Evolutionary conservation across 2,888 invertebrate genomes (phyloP), one percentile per base, ranked within the genome.

Genomic region (Belgica antarctica): DNA sequence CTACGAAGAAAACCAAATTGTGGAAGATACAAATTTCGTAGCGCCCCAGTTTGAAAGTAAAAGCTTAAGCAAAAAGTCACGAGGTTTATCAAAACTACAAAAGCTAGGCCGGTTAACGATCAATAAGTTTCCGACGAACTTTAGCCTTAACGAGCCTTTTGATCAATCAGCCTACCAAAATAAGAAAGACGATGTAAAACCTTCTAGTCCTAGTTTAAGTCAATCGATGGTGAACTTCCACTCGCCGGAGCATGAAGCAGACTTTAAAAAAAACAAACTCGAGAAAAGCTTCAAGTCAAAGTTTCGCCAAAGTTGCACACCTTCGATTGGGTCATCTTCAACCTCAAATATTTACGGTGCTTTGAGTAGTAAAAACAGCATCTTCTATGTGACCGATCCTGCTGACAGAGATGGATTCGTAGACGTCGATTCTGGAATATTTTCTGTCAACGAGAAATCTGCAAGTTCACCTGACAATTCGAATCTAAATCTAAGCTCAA

Each of bases 371-470:
- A 84, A 86, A 0, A 85, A 86, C 73, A 89, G 89, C 62, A 89
- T 88, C 0, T 89, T 89, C 77, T 89, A 89, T 75, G 77, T 89
- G 74, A 87, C 87, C 62, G 86, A 88, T 73, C 84, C 86, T 0
- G 84, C 85, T 74, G 41, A 52, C 8, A n/a, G n/a, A n/a, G n/a
- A n/a, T n/a, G n/a, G n/a, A n/a, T n/a, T n/a, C n/a, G n/a, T n/a
- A n/a, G 86, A 87, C 74, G 82, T 85, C 1, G 87, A 87, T 75
- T 85, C 85, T 1, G 85, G 85, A 31, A 85, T 85, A 74, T 84
- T 78, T 41, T 79, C 71, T 17, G 82, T 73, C 81, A 82, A 73
- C 81, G 82, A 83, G 82, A 75, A 79, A 78, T 70, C 70, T 12
- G 27, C 70, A 41, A 70, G 61, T 17, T 70, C 70, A 12, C 70